A percentile compares a stretch with the other conserved stretches of the same genome.
Conservation (phyloP, 2,797 vertebrate genomes). For the Denticeps clupeoides region DNA sequence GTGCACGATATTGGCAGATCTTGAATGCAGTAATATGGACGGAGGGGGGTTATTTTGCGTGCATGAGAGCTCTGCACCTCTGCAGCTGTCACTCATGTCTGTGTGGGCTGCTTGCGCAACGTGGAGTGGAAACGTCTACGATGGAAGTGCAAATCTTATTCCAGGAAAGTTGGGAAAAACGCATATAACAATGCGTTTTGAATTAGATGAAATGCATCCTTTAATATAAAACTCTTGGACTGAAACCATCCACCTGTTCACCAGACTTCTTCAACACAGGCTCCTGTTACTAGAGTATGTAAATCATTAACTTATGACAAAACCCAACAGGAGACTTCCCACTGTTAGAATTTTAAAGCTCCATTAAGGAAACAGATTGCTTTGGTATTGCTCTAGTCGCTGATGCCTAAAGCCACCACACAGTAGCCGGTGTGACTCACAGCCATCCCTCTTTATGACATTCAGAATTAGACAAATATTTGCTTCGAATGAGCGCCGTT, state of each 20-base stretch:
- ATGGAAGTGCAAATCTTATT: too few relatives aligned
- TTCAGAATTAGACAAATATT: background rate
- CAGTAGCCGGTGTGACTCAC: background rate
- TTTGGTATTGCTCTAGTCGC: slow-evolving; percentile 7
- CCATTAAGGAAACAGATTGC: slow-evolving; percentile 16
- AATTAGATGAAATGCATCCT: slow-evolving; percentile 29
- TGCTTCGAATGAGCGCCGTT: background rate
- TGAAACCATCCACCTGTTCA: too few relatives aligned
- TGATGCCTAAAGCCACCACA: slow-evolving; percentile 2
- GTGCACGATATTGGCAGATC: too few relatives aligned
- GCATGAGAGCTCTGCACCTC: slow-evolving; percentile 1
- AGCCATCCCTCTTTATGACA: background rate
- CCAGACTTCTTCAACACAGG: too few relatives aligned
- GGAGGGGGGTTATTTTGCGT: too few relatives aligned
- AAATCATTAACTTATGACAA: too few relatives aligned
- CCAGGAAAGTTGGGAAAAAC: slow-evolving; percentile 15
- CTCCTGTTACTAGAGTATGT: too few relatives aligned
- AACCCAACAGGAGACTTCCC: slow-evolving; percentile 10
- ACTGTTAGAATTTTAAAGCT: slow-evolving; percentile 13
- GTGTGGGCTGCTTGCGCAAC: too few relatives aligned
- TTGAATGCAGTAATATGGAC: too few relatives aligned
- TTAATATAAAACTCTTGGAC: slow-evolving; percentile 16
- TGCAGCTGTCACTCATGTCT: slow-evolving; percentile 1
- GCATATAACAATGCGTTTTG: background rate
- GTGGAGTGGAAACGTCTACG: too few relatives aligned